Evolutionary conservation across 2,888 invertebrate genomes (phyloP), one percentile per base, ranked within the genome.

Genomic region (Leptinotarsa peninsularis): DNA sequence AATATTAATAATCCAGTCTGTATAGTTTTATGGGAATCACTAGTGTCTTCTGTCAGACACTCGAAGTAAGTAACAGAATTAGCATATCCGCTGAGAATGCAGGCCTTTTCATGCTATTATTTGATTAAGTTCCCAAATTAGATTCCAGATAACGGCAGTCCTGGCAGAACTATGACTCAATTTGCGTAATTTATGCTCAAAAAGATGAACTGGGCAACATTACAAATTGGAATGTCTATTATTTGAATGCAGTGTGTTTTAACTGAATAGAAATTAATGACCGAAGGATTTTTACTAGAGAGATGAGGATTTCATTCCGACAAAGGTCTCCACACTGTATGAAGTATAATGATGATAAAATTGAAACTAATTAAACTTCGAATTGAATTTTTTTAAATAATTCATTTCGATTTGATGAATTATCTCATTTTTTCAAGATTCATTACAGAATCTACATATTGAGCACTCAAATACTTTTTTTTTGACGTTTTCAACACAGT

Each of bases 121-220:
- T 69, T 72, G 72, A 75, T 75, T 75, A 72, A 72, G 69, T 33
- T 63, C 68, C 54, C 58, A 68, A 66, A 75, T 69, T 58, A 58
- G 72, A 69, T 68, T 69, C 15, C 54, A 75, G 75, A 72, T 72
- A 75, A 67, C 52, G 14, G 43, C 33, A 17, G 49, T 5, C 58
- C 67, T 49, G 52, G 52, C 74, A 58, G 33, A 66, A 69, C 56
- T 56, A 50, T 23, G 66, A 33, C 58, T 18, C 75, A 72, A 75
- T 72, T 72, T 72, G 43, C 58, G 58, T 72, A 75, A 75, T 75
- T 72, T 72, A 75, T 72, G 66, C 63, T 67, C 66, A 71, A 72
- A 75, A 75, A 67, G 63, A 43, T 23, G 63, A 70, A 52, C 66
- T 75, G 75, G 75, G 75, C 58, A 72, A 68, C 21, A 14, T 58